Evolutionary conservation across 2,113 vertebrate genomes (phyloP), one percentile per base, ranked within the genome.

Genomic region (Lasiurus cinereus): DNA sequence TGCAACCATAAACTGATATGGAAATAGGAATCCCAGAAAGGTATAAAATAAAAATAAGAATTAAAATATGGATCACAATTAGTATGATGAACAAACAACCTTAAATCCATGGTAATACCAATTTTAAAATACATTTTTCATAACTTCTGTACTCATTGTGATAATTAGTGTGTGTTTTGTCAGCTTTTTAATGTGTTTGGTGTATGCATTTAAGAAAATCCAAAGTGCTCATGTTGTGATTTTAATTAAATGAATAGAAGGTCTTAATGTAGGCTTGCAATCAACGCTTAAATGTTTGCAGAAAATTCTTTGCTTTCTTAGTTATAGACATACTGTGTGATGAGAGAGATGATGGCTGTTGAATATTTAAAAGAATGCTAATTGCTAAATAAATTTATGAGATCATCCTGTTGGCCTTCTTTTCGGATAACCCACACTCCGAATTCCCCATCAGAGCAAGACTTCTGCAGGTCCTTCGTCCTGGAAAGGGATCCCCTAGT

Each of bases 271-370:
- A 83, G 64, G n/a, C 27, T 93, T 78, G 21, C 13, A 52, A 48
- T 92, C 22, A 77, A 62, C 9, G 1, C 31, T 24, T 66, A 87
- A 80, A 62, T 79, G 31, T 82, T 52, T 86, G 31, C 56, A 31
- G 12, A 78, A 69, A 92, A 69, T 93, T 87, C 64, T 82, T 95
- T 72, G n/a, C 21, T 96, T 83, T 83, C 66, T 79, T 72, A 62
- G 66, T 76, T 89, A 39, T 54, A 73, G 15, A 36, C 8, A 10
- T 78, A 16, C 46, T 31, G 0, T 43, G 19, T 24, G 77, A 12
- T 16, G 39, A 67, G n/a, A 77, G 48, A 94, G 50, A 76, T 50
- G n/a, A 33, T 83, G 29, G 50, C 59, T 54, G 5, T 79, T 46
- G 48, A 87, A 22, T n/a, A 74, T 24, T 82, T 85, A 33, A 76